Conservation (phyloP, 2,797 vertebrate genomes). For the Ibycter americanus region DNA sequence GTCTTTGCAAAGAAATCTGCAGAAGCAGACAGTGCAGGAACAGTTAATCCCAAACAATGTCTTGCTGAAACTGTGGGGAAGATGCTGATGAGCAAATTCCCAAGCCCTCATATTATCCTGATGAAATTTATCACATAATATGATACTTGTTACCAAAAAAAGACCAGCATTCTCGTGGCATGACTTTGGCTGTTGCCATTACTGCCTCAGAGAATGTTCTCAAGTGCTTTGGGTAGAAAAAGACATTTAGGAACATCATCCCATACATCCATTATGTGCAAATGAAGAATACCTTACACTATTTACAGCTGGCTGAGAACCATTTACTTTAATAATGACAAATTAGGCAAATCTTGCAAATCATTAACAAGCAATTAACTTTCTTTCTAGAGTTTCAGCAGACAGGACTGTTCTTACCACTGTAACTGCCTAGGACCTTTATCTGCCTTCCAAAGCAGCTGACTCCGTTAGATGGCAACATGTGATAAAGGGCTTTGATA, state of each 20-base stretch:
- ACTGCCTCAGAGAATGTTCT: not conserved
- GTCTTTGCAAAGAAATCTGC: not conserved
- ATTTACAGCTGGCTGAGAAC: constrained; percentile 25
- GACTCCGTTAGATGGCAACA: not conserved
- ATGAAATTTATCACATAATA: not conserved
- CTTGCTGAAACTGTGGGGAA: not conserved
- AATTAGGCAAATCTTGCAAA: constrained; percentile 59
- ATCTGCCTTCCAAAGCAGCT: not conserved
- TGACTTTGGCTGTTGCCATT: not conserved
- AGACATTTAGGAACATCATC: not conserved
- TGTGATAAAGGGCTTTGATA: not conserved
- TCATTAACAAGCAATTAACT: constrained; percentile 63
- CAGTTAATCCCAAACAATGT: not conserved
- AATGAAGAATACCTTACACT: constrained; percentile 23
- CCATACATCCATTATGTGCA: not conserved
- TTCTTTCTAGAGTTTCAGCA: constrained; percentile 42
- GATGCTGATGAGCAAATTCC: not conserved
- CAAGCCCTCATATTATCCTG: not conserved
- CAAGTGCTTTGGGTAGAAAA: not conserved
- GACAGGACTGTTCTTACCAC: not conserved
- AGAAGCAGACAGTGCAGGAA: not conserved
- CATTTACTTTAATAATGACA: constrained; percentile 57
- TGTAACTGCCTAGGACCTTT: not conserved
- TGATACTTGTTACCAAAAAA: not conserved
- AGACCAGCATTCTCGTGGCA: not conserved